Evolutionary conservation across 2,888 invertebrate genomes (phyloP).

Genomic region (Augochlorella aurata): DNA sequence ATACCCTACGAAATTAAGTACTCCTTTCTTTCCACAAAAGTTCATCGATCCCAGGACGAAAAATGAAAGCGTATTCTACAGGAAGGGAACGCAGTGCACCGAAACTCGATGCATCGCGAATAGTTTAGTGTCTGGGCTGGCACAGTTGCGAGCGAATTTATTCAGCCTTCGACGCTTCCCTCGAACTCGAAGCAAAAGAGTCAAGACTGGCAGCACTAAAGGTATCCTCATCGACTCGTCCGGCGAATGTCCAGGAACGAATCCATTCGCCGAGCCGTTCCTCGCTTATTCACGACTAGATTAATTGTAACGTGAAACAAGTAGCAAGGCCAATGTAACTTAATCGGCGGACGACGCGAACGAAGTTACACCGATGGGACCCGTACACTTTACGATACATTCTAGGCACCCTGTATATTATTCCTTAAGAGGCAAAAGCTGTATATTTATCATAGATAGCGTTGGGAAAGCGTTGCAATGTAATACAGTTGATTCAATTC

Average conservation of each 20-base stretch:
- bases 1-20: no score
- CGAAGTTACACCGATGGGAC: conserved; percentile 7
- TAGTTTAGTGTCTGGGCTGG: conserved; percentile 3
- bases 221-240: conserved; percentile 4
- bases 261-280: conserved; percentile 16
- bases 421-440: neutral
- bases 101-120: conserved; percentile 2
- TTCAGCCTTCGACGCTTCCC: neutral
- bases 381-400: neutral
- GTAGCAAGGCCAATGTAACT: conserved; percentile 46
- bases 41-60: no score
- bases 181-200: conserved; percentile 8
- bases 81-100: neutral
- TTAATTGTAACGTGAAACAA: conserved; percentile 5
- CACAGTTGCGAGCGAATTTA: conserved; percentile 5
- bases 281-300: conserved; percentile 22
- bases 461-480: no score
- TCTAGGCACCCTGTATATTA: neutral
- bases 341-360: conserved; percentile 26
- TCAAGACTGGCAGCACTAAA: conserved; percentile 24
- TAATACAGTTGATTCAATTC: neutral
- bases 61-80: neutral
- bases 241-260: conserved; percentile 15
- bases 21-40: no score
- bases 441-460: neutral